phyloP scores from a whole-genome alignment of 2,888 invertebrate genomes.

The Lasioglossum morio region DNA sequence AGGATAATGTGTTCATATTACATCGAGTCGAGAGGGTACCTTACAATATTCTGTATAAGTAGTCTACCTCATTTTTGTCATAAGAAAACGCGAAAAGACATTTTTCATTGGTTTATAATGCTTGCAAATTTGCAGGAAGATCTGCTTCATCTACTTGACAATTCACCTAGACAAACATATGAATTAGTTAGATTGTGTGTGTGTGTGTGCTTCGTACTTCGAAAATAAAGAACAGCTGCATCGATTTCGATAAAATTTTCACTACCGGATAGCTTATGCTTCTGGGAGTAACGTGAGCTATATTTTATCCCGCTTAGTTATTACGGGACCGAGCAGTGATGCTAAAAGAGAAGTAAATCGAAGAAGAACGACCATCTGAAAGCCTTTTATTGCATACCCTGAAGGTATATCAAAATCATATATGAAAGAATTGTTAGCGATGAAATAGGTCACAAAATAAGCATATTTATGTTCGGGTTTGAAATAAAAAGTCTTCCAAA shows the following conservation, averaged over 20 bases:
- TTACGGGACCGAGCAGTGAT: background rate
- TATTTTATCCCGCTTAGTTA: background rate
- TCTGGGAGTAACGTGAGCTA: background rate
- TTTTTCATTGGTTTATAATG: background rate
- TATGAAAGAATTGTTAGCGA: background rate
- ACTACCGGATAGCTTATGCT: background rate
- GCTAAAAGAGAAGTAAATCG: background rate
- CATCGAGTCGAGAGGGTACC: too few relatives aligned
- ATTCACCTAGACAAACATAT: background rate
- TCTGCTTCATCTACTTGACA: background rate
- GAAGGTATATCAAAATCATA: background rate
- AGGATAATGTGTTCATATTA: too few relatives aligned
- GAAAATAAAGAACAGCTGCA: background rate
- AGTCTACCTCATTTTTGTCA: background rate
- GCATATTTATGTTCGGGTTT: background rate
- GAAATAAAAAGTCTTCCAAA: background rate
- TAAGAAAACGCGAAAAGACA: background rate
- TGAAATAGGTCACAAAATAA: background rate
- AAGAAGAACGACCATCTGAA: background rate
- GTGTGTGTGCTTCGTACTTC: background rate
- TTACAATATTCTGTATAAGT: too few relatives aligned
- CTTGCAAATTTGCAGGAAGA: background rate
- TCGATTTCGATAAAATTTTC: background rate
- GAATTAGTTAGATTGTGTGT: background rate
- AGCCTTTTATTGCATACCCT: background rate